Evolutionary conservation across 2,888 invertebrate genomes (phyloP).

Genomic region (Hirtodrosophila duncani): DNA sequence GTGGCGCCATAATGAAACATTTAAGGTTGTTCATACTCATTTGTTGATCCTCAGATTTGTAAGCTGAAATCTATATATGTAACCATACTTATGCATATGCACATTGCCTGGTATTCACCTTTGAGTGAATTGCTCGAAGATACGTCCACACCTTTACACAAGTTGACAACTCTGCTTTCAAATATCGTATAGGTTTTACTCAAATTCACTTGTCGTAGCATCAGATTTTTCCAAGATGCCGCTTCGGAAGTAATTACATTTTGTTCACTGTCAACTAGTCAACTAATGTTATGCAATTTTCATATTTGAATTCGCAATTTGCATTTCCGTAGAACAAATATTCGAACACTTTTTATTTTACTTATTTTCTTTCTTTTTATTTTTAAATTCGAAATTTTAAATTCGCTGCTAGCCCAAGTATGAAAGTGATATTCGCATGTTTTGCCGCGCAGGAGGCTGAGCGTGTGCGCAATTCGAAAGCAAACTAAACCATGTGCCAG

Average conservation of each 20-base stretch:
- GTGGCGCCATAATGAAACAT: too few relatives aligned
- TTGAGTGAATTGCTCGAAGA: constrained; percentile 27
- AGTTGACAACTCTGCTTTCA: neutral
- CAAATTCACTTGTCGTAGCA: constrained; percentile 8
- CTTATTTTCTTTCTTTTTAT: constrained; percentile 16
- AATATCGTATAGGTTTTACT: constrained; percentile 1
- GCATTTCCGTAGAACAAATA: constrained; percentile 32
- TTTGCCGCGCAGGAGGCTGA: constrained; percentile 53
- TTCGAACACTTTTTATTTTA: constrained; percentile 10
- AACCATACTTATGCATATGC: too few relatives aligned
- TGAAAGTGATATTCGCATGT: constrained; percentile 20
- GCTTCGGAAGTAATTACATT: constrained; percentile 22
- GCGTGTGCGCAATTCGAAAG: constrained; percentile 67
- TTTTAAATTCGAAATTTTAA: constrained; percentile 20
- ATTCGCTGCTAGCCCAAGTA: constrained; percentile 7
- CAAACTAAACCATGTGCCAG: constrained; percentile 51
- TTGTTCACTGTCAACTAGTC: constrained; percentile 13
- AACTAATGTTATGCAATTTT: constrained; percentile 50
- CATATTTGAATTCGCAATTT: constrained; percentile 25
- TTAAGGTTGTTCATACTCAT: too few relatives aligned
- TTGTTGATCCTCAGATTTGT: too few relatives aligned
- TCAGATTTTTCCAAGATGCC: neutral
- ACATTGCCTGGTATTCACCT: constrained; percentile 53
- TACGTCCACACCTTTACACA: constrained; percentile 7
- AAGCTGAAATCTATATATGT: too few relatives aligned